Conservation (phyloP, 1,140 invertebrate species). For the Diabrotica virgifera region DNA sequence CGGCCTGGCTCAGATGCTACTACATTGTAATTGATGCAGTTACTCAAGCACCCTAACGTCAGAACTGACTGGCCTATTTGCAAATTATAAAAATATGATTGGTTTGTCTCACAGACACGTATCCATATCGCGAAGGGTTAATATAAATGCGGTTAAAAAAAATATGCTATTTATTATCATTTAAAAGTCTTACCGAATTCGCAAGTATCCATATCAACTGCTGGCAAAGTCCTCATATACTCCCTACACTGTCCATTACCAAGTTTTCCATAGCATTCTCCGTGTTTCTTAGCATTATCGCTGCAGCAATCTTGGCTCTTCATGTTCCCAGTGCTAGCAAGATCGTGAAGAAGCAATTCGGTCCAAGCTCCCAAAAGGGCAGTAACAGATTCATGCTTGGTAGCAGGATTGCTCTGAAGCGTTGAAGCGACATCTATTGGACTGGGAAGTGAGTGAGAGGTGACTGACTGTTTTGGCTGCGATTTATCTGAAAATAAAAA, state of each 20-base stretch:
- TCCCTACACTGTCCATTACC: conserved; percentile 59
- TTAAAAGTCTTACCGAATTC: conserved; percentile 55
- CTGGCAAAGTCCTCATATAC: conserved; percentile 72
- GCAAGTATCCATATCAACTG: conserved; percentile 61
- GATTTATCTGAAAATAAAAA: conserved; percentile 54
- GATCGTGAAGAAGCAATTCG: conserved; percentile 74
- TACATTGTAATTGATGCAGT: too few species aligned
- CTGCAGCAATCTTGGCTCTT: conserved; percentile 42
- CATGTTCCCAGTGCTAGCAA: conserved; percentile 64
- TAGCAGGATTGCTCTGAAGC: conserved; percentile 45
- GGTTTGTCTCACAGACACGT: too few species aligned
- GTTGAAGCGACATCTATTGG: conserved; percentile 53
- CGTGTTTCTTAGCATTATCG: conserved; percentile 42
- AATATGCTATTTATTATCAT: background rate
- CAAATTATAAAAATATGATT: too few species aligned
- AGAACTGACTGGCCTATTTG: too few species aligned
- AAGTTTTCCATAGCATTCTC: conserved; percentile 55
- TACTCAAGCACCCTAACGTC: too few species aligned
- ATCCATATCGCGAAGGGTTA: too few species aligned
- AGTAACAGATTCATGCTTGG: conserved; percentile 67
- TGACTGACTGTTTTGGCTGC: conserved; percentile 55
- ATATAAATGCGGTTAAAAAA: background rate
- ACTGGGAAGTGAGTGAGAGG: conserved; percentile 57
- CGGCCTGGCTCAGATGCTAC: too few species aligned
- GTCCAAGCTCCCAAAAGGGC: conserved; percentile 79